phyloP scores from a whole-genome alignment of 2,888 invertebrate genomes.

The Athetis lepigone region DNA sequence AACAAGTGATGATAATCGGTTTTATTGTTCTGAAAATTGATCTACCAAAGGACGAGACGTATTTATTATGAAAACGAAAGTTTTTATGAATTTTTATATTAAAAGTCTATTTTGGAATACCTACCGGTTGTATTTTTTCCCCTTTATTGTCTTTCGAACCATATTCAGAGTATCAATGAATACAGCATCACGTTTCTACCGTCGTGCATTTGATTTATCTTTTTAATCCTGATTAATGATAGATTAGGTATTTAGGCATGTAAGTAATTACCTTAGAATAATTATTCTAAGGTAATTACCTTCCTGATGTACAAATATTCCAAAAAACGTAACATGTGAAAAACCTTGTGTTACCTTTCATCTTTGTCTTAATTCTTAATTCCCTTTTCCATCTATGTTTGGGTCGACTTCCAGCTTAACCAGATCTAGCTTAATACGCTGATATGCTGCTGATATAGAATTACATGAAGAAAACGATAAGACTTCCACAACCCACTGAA shows the following conservation, averaged over 20 bases:
- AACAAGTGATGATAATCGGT: constrained; percentile 72
- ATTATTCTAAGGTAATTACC: not conserved
- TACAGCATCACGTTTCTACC: not conserved
- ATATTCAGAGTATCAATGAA: no score
- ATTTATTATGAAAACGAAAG: constrained; percentile 84
- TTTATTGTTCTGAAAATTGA: constrained; percentile 70
- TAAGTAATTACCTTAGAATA: not conserved
- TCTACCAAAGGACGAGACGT: constrained; percentile 82
- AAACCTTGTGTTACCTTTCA: no score
- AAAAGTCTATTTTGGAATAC: constrained; percentile 86
- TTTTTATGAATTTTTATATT: constrained; percentile 85
- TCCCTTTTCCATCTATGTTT: no score
- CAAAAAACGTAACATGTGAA: no score
- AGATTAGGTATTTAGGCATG: not conserved
- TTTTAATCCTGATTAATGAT: constrained; percentile 1
- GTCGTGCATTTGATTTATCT: not conserved
- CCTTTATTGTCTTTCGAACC: not conserved
- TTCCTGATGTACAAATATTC: no score
- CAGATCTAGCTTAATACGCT: no score
- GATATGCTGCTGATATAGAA: no score
- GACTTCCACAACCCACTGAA: no score
- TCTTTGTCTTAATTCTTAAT: no score
- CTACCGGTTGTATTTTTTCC: constrained; percentile 52
- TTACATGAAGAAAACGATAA: no score
- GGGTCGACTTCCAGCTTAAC: no score